Evolutionary conservation across 2,797 vertebrate species (phyloP), one percentile per base, ranked within the genome.

Genomic region (Anolis apletophallus): DNA sequence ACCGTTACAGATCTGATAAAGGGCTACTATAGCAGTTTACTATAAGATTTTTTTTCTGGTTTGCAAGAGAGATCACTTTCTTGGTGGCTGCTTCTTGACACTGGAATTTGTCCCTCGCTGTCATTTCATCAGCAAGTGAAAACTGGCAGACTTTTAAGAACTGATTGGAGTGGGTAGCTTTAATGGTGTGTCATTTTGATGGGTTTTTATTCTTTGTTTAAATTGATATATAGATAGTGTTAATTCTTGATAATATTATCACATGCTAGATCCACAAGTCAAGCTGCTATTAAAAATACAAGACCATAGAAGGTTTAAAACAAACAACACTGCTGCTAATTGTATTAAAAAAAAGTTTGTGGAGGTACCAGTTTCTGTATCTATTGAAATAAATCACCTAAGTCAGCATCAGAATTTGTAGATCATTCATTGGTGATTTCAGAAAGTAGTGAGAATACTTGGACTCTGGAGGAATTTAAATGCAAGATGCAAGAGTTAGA

Each of bases 381-480:
- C 40, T 29, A 9, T 55, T 55, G 46, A 75, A 68, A 87, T 54
- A 55, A 34, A 59, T 19, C 68, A 61, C 16, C 32, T 67, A 34
- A 52, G 57, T 85, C 64, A 75, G 57, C 4, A 88, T 29, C 1
- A 9, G 73, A 72, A 77, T 32, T 86, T 59, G 32, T 29, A 21
- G 50, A 73, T 5, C 26, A 29, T 26, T 78, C 26, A 29, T 26
- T 78, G 46, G 1, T 86, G 34, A 0, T 81, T 91, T 81, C n/a
- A 57, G 84, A 64, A 6, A 16, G 9, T 14, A 6, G 10, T 77
- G 89, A 88, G 73, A 23, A 34, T 34, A 69, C 5, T 0, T 1
- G 75, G 14, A 83, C 71, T 80, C 57, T 77, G 54, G 11, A 81
- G 52, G 90, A 52, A 84, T 81, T 2, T 19, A 26, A 64, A 84